phyloP scores from a whole-genome alignment of 2,797 vertebrate genomes.

The Halcyon chelicuti region DNA sequence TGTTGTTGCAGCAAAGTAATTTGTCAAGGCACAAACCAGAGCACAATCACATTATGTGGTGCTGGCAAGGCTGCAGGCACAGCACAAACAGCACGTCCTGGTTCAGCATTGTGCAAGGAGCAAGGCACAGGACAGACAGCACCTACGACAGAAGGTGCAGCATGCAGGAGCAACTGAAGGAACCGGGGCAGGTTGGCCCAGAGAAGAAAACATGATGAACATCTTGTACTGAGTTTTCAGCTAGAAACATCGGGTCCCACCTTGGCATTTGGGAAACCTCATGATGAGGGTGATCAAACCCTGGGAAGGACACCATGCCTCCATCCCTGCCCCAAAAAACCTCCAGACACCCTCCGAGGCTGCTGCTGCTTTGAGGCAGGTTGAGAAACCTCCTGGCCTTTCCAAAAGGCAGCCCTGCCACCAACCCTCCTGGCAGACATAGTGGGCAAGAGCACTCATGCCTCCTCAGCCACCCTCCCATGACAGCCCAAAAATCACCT shows the following conservation, averaged over 20 bases:
- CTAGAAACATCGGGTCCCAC: not conserved
- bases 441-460: accelerated
- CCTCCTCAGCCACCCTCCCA: not conserved
- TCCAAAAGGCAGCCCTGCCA: not conserved
- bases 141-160: not conserved
- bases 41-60: not conserved
- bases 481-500: not conserved
- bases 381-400: not conserved
- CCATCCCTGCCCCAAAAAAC: not conserved
- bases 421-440: not conserved
- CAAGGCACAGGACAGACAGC: not conserved
- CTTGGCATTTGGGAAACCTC: not conserved
- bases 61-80: not conserved
- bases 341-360: not conserved
- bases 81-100: not conserved
- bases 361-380: not conserved
- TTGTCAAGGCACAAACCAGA: not conserved
- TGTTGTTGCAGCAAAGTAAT: not conserved
- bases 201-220: not conserved
- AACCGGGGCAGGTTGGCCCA: accelerated
- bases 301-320: not conserved
- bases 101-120: not conserved
- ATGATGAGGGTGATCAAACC: accelerated
- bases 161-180: accelerated
- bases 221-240: not conserved